These are phyloP conservation scores for Meghimatium bilineatum DNA, from an alignment of 2,888 invertebrate genomes.

Conservation along the genomic window DNA sequence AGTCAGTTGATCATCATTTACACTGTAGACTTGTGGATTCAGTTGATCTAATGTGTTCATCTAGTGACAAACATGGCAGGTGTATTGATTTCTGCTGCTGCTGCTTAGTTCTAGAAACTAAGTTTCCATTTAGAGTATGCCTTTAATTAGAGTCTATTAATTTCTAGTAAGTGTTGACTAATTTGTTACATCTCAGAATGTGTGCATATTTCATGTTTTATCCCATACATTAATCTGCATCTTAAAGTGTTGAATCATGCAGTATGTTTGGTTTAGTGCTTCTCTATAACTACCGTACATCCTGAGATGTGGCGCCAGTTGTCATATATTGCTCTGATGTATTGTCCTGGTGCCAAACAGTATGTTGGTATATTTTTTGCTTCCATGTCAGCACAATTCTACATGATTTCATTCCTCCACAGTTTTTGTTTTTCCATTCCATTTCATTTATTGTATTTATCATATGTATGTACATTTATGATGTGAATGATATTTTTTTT, in stretches of 20 bases:
- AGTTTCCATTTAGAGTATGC: background rate
- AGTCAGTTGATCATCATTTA: background rate
- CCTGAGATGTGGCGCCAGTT: background rate
- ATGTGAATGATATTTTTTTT: background rate
- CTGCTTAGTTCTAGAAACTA: background rate
- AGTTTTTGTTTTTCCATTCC: constrained; percentile 8
- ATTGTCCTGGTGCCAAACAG: background rate
- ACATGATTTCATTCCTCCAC: constrained; percentile 1
- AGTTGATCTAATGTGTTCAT: background rate
- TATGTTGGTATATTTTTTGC: background rate
- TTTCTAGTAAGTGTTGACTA: background rate
- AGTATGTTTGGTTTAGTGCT: background rate
- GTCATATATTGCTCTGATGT: background rate
- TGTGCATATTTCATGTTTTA: background rate
- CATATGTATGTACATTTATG: background rate
- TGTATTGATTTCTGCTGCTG: background rate
- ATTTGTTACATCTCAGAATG: background rate
- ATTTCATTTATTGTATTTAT: background rate
- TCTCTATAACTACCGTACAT: background rate
- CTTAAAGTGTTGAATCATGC: background rate
- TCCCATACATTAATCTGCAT: background rate
- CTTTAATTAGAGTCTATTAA: background rate
- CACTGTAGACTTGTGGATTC: background rate
- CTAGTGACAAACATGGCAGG: too few species aligned
- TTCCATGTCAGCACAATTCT: background rate